phyloP scores from a whole-genome alignment of 2,113 vertebrate species.

The Hystrix cristata region DNA sequence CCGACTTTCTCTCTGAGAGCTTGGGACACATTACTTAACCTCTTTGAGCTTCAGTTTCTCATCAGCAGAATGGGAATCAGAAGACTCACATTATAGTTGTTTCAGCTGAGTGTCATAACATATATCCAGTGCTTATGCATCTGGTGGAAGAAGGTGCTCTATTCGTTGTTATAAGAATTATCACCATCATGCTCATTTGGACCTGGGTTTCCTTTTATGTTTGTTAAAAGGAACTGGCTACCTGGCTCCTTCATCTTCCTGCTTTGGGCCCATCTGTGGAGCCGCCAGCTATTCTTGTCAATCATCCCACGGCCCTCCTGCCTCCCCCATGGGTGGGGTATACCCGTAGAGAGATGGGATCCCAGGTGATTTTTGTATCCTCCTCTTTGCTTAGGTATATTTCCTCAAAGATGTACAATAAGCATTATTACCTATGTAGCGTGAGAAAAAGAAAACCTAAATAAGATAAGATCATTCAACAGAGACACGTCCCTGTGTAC shows the following conservation, averaged over 20 bases:
- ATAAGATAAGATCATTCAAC: not conserved
- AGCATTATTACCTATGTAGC: not conserved
- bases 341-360: not conserved
- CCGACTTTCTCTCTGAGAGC: not conserved
- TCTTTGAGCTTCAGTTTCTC: conserved; percentile 23
- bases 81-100: not conserved
- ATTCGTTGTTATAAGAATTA: not conserved
- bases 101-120: not conserved
- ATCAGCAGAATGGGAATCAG: not conserved
- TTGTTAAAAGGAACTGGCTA: not conserved
- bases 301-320: not conserved
- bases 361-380: not conserved
- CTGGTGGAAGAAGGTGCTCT: not conserved
- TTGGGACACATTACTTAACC: not conserved
- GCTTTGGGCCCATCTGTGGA: not conserved
- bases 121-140: not conserved
- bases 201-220: not conserved
- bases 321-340: not conserved
- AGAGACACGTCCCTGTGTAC: not conserved
- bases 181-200: not conserved
- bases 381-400: conserved; percentile 39
- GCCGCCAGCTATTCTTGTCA: not conserved
- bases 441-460: not conserved
- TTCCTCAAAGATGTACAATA: conserved; percentile 1
- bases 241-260: not conserved